phyloP scores from a whole-genome alignment of 2,888 invertebrate species.

The Lithophane leautieri region DNA sequence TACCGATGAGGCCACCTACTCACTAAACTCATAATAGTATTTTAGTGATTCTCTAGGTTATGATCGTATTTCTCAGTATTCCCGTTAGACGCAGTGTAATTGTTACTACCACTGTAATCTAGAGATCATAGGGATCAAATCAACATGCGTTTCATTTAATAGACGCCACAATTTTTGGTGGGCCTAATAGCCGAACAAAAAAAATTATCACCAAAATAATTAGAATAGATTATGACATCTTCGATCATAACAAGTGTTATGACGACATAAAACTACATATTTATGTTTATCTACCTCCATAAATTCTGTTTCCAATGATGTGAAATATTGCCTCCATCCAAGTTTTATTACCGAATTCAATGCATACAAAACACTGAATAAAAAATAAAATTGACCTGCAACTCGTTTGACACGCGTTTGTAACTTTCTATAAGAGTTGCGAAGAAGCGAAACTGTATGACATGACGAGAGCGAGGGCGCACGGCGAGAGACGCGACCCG shows the following conservation, averaged over 20 bases:
- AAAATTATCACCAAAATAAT: too few relatives aligned
- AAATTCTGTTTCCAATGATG: conserved; percentile 14
- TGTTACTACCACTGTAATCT: too few relatives aligned
- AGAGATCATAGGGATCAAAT: too few relatives aligned
- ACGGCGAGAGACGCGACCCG: background rate
- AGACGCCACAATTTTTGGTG: too few relatives aligned
- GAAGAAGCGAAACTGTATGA: conserved; percentile 2
- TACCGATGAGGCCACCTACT: too few relatives aligned
- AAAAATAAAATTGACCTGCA: conserved; percentile 12
- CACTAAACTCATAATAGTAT: too few relatives aligned
- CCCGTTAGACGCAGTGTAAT: too few relatives aligned
- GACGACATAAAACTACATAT: background rate
- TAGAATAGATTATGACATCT: too few relatives aligned
- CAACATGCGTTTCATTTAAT: too few relatives aligned
- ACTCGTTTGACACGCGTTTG: background rate
- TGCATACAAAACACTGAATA: background rate
- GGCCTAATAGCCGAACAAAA: too few relatives aligned
- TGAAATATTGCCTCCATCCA: background rate
- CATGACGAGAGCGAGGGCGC: background rate
- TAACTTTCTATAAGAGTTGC: conserved; percentile 10
- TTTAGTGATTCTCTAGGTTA: too few relatives aligned
- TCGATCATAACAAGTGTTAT: conserved; percentile 3
- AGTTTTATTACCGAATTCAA: background rate
- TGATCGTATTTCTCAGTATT: too few relatives aligned
- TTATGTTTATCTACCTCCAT: background rate